phyloP scores from a whole-genome alignment of 1,140 invertebrate genomes.

The Tyrophagus putrescentiae region DNA sequence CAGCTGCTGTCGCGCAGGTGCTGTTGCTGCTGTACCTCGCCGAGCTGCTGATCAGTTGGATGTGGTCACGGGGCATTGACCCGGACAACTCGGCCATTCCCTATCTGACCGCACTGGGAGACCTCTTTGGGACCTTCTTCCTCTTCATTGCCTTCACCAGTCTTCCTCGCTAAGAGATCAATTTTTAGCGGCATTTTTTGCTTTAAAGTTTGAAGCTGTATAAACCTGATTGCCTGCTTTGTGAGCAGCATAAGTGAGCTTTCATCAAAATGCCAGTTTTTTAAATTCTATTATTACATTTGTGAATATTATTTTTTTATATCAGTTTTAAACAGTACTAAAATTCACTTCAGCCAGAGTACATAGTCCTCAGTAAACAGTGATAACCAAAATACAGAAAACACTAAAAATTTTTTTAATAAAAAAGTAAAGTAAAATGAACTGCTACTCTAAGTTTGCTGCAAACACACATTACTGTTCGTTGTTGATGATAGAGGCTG shows the following conservation, averaged over 20 bases:
- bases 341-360: too few relatives aligned
- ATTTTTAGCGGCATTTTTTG: not conserved
- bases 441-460: too few relatives aligned
- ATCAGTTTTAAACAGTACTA: not conserved
- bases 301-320: not conserved
- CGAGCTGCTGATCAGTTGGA: slow-evolving; percentile 62
- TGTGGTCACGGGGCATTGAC: slow-evolving; percentile 72
- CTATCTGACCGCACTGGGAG: slow-evolving; percentile 82
- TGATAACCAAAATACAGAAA: not conserved
- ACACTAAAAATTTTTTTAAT: not conserved
- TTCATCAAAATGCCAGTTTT: too few relatives aligned
- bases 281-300: not conserved
- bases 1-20: slow-evolving; percentile 40
- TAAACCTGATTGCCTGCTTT: not conserved
- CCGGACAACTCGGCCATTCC: slow-evolving; percentile 52
- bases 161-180: slow-evolving; percentile 7
- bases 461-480: too few relatives aligned
- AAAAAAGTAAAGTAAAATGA: too few relatives aligned
- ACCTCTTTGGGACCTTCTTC: slow-evolving; percentile 73
- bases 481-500: not conserved
- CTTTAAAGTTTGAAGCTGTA: not conserved
- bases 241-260: too few relatives aligned
- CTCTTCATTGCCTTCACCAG: slow-evolving; percentile 68
- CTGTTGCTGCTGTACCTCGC: slow-evolving; percentile 44
- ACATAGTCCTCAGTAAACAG: too few relatives aligned